Evolutionary conservation across 1,140 invertebrate genomes (phyloP).

Genomic region (Phortica variegata): DNA sequence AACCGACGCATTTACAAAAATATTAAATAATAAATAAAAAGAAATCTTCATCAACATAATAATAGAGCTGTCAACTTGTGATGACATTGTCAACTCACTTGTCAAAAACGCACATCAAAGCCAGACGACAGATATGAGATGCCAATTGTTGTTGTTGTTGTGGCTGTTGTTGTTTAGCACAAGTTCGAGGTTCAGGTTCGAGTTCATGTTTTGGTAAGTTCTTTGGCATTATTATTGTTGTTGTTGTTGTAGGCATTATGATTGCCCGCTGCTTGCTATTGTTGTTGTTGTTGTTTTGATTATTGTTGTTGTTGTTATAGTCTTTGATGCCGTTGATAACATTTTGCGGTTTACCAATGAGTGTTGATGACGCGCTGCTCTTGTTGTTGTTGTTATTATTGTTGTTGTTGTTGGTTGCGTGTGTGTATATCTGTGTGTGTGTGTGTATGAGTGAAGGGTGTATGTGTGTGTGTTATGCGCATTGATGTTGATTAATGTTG

Average conservation of each 20-base stretch:
- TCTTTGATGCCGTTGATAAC: too few species aligned
- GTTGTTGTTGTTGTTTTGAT: constrained; percentile 16
- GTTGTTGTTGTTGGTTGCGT: too few species aligned
- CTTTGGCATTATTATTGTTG: constrained; percentile 5
- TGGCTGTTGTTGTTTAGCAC: constrained; percentile 9
- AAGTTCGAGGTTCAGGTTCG: too few species aligned
- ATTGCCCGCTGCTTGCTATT: constrained; percentile 17
- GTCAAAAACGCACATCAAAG: constrained; percentile 55
- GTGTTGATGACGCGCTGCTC: constrained; percentile 40
- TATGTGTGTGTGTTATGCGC: too few species aligned
- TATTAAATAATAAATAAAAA: too few species aligned
- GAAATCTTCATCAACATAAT: constrained; percentile 20
- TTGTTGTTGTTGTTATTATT: constrained; percentile 28
- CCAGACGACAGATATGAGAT: constrained; percentile 51
- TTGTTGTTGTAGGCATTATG: constrained; percentile 29
- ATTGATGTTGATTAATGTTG: too few species aligned
- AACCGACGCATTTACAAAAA: too few species aligned
- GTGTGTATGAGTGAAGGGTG: too few species aligned
- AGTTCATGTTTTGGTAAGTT: constrained; percentile 13
- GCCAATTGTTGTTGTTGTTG: constrained; percentile 16
- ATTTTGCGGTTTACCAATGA: too few species aligned
- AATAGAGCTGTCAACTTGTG: constrained; percentile 55
- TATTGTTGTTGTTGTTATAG: constrained; percentile 16
- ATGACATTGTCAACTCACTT: constrained; percentile 56
- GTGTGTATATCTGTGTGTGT: too few species aligned